These are phyloP conservation scores for Heliothis virescens DNA, from an alignment of 1,140 invertebrate species.

Conservation along the genomic window DNA sequence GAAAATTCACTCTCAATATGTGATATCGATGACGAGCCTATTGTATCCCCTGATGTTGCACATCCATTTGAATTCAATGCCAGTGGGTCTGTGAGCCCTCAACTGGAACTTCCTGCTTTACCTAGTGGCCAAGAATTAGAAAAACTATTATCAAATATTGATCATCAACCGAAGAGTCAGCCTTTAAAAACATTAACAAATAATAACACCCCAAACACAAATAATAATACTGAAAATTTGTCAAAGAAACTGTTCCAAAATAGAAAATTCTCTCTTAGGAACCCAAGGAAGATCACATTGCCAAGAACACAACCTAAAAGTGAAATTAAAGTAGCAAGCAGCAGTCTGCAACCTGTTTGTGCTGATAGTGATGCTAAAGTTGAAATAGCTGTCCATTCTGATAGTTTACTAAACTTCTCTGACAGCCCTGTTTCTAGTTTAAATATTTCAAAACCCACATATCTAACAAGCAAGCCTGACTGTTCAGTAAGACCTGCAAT, in stretches of 20 bases:
- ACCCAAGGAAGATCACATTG: constrained; percentile 90
- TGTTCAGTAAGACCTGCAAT: constrained; percentile 24
- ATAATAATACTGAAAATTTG: constrained; percentile 84
- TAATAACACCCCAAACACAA: constrained; percentile 57
- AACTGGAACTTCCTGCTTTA: constrained; percentile 65
- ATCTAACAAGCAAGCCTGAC: background rate
- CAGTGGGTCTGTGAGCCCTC: constrained; percentile 53
- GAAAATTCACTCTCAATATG: constrained; percentile 88
- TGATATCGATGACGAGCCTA: constrained; percentile 70
- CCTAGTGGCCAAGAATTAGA: constrained; percentile 73
- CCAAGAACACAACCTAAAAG: constrained; percentile 54
- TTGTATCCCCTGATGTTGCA: constrained; percentile 70
- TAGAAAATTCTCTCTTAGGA: constrained; percentile 90
- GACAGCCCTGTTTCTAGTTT: background rate
- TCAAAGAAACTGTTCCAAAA: constrained; percentile 91
- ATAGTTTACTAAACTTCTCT: constrained; percentile 19
- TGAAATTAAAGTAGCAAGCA: constrained; percentile 24
- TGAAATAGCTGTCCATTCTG: constrained; percentile 4
- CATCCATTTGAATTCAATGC: constrained; percentile 52
- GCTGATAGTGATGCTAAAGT: constrained; percentile 1
- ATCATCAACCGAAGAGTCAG: constrained; percentile 50
- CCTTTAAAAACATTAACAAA: background rate
- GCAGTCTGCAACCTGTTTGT: background rate
- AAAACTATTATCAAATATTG: constrained; percentile 84
- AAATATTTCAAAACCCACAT: background rate